These are phyloP conservation scores for Caenorhabditis imperialis DNA, from an alignment of 2,888 invertebrate genomes.

Conservation along the genomic window DNA sequence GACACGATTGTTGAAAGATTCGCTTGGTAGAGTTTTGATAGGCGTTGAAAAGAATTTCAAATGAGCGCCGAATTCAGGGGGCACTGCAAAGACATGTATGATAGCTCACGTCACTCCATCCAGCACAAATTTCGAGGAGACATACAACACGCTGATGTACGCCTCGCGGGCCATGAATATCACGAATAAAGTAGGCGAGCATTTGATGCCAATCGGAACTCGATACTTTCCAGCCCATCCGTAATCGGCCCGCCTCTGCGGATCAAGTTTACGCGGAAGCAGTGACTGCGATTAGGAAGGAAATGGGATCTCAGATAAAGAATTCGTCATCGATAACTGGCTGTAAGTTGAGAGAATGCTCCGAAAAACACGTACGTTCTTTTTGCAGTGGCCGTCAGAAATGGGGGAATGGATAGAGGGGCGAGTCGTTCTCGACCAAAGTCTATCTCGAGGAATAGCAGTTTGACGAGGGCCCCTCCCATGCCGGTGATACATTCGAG, in stretches of 20 bases:
- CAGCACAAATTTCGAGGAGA: constrained; percentile 88
- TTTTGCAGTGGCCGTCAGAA: constrained; percentile 32
- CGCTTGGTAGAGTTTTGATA: constrained; percentile 76
- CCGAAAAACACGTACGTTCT: background rate
- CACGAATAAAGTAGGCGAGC: constrained; percentile 85
- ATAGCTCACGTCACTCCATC: constrained; percentile 94
- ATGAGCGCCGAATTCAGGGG: constrained; percentile 78
- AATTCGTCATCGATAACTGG: constrained; percentile 69
- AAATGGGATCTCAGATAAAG: constrained; percentile 62
- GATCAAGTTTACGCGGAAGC: constrained; percentile 73
- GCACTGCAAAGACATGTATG: constrained; percentile 96
- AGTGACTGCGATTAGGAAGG: constrained; percentile 65
- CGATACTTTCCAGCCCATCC: constrained; percentile 47
- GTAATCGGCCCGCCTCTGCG: constrained; percentile 74
- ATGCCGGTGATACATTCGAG: constrained; percentile 28
- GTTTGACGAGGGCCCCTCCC: constrained; percentile 28
- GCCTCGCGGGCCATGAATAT: constrained; percentile 94
- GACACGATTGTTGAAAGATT: constrained; percentile 85
- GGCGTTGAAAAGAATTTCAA: background rate
- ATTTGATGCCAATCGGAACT: constrained; percentile 14
- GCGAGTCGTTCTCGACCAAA: constrained; percentile 33
- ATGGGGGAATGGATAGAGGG: constrained; percentile 22
- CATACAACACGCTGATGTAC: constrained; percentile 92
- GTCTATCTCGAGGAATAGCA: constrained; percentile 46
- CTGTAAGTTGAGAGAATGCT: constrained; percentile 50